Base-by-base conservation (phyloP, 2,113 vertebrate genomes). In the Osmerus eperlanus region DNA sequence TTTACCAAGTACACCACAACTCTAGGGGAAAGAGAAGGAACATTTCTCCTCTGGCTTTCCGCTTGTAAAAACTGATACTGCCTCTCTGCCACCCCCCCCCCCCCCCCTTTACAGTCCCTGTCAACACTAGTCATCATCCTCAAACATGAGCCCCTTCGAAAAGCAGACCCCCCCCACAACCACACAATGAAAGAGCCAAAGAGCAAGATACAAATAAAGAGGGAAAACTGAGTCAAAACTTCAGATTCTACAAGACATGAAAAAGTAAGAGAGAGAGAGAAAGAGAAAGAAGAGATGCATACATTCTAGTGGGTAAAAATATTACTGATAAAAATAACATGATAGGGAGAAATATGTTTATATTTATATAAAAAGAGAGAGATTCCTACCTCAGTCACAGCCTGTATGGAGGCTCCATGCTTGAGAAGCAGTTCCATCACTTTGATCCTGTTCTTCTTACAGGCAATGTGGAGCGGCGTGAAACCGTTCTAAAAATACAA, bases 391-490 rank as follows among this genome's bases (percentile, higher is more conserved):
- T 99, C 97, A 15, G 97, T 99, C 72, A 99, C 96, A 1, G 97
- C 97, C 87, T 98, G 97, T 78, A 99, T 97, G 7, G 97, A 99
- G 5, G 97, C 97, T 74, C 96, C 97, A 0, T 99, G 95, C 88
- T 98, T 99, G 85, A 99, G 85, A 60, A 99, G 93, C 32, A 99
- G 93, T 89, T 99, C 97, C 97, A 99, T 99, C 66, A 99, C 97
- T 93, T 97, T 98, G 79, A 95, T 94, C 84, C 97, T 91, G 84
- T 99, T 99, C 83, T 99, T 99, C 93, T 99, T 99, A 82, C 97
- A 99, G 87, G 97, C 97, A 51, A 99, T 99, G 83, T 99, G 97
- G 85, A 99, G 94, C 3, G 97, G 97, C 8, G 96, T 99, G 84
- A 99, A 99, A 91, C 97, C 97, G 88, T 99, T 99, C 97, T 99